Evolutionary conservation across 2,888 invertebrate genomes (phyloP), one percentile per base, ranked within the genome.

Genomic region (Incurvaria masculella): DNA sequence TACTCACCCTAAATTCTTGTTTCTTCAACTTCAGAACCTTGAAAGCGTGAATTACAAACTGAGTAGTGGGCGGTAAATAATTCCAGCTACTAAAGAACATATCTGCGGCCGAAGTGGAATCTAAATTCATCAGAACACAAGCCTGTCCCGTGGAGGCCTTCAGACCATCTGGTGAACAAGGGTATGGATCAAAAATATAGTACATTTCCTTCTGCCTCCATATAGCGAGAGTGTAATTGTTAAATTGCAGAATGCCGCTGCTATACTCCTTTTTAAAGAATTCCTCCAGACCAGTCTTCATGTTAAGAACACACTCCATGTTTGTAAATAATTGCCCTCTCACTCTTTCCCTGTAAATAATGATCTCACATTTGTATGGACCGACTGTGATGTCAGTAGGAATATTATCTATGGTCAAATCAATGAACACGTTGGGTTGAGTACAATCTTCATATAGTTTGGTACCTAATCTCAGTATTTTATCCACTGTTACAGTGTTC

Each of bases 181-280:
- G 79, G 55, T 86, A 86, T 0, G 86, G 84, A 65, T 87, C 87
- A 52, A 86, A 86, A 20, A 82, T 68, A 58, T 84, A 87, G 58
- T 66, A 84, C 73, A 83, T 82, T 39, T 83, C 81, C 26, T 79
- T 73, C 58, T 86, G 85, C 18, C 80, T 73, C 86, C 86, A 87
- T 11, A 86, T 58, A 0, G 79, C 85, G 21, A 86, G 51, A n/a
- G 72, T 61, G 27, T 72, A 80, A 50, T 79, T 81, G 53, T 82
- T 84, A 47, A 87, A 81, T 56, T 85, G 84, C 8, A 86, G 56
- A 47, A 84, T 71, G 44, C 74, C 78, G 53, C 72, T 67, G 47
- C 67, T 76, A 52, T 74, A 71, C 54, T 80, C 79, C 6, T 69
- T 76, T 49, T 67, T 71, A 55, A 83, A 83, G 57, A 83, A 83